Percentiles rank a stretch among this genome's conserved stretches.
Conservation (phyloP, 2,113 vertebrate genomes). For the Nesoenas mayeri region DNA sequence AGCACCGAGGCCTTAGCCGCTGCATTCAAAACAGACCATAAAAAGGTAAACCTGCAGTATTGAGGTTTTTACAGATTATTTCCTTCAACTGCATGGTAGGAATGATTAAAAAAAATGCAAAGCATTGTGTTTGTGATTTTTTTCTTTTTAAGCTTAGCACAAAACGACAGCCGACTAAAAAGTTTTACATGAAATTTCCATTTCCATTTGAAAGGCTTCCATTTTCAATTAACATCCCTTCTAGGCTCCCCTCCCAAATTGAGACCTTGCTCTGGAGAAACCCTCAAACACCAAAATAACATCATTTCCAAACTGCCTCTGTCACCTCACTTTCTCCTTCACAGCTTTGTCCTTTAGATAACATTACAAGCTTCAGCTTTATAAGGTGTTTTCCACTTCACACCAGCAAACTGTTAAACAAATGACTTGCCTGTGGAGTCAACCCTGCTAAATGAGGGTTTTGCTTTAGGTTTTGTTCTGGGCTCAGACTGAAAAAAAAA, state of each 20-base stretch:
- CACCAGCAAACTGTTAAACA: not conserved
- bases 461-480: not conserved
- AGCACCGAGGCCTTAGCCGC: rapidly evolving
- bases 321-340: not conserved
- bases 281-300: conserved; percentile 14
- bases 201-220: conserved; percentile 29
- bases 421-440: not conserved
- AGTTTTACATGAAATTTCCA: conserved; percentile 26
- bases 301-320: not conserved
- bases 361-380: not conserved
- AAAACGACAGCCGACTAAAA: not conserved
- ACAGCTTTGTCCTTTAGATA: not conserved
- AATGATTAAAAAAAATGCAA: not conserved
- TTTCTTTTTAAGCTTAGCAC: not conserved
- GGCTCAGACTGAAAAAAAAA: not conserved
- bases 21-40: not conserved
- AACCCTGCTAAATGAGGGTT: not conserved
- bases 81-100: not conserved
- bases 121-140: not conserved
- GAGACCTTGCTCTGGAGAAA: conserved; percentile 4
- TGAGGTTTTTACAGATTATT: not conserved
- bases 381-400: conserved; percentile 38
- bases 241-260: not conserved
- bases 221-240: conserved; percentile 11
- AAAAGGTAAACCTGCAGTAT: not conserved